Base-by-base conservation (phyloP, 2,888 invertebrate species). In the Synergus gifuensis region DNA sequence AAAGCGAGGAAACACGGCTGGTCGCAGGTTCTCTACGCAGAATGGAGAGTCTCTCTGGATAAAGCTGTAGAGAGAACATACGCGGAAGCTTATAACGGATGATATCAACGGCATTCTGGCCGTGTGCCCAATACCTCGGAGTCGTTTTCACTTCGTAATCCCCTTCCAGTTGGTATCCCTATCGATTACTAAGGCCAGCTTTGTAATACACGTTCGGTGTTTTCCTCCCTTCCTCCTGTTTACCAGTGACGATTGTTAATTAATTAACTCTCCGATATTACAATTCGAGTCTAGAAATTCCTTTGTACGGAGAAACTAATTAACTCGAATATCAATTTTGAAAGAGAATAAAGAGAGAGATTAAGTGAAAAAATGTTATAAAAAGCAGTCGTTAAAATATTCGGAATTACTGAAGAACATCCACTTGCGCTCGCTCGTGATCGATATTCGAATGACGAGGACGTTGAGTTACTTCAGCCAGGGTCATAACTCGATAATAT, bases 61-160 rank as follows among this genome's bases (percentile, higher is more conserved):
- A 79, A 82, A 81, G 79, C 67, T 73, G 62, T 60, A 60, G 77
- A 76, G 78, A 63, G 80, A 83, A 82, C 83, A 79, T 79, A 76
- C 81, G 82, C 62, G 79, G 79, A 79, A 80, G 82, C 81, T 84
- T 84, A 82, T 79, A 82, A 49, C 76, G 82, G 69, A 82, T 82
- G 84, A 86, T 84, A 86, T 85, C 85, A 76, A 69, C 78, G 79
- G 78, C 78, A 67, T 85, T 78, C 82, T 84, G 86, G 86, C 86
- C 78, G 80, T 78, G 66, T 85, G 86, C 83, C 83, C 86, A 66
- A 82, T 84, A 79, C 77, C 78, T 83, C 76, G 73, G 78, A 83
- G 79, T 86, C 84, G 86, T 85, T 85, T 87, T 84, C 83, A 83
- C 84, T 83, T 86, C 81, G 81, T 77, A 81, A 84, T 80, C 82